Evolutionary conservation across 2,888 invertebrate species (phyloP), one percentile per base, ranked within the genome.

Genomic region (Electrophaes corylata): DNA sequence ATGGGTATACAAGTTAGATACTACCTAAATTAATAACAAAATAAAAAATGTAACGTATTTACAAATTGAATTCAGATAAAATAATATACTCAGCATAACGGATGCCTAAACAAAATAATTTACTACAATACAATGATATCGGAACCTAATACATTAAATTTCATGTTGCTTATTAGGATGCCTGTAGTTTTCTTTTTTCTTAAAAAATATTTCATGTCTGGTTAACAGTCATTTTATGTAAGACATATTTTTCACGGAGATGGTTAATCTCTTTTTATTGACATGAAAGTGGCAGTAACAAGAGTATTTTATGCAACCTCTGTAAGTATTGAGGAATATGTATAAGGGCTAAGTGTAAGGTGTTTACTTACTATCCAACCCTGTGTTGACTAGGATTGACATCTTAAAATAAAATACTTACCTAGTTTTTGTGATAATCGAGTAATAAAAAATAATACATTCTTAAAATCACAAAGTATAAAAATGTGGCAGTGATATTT

Each of bases 331-430:
- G n/a, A n/a, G n/a, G n/a, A n/a, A n/a, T n/a, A n/a, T n/a, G n/a
- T n/a, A n/a, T n/a, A n/a, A n/a, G n/a, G n/a, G n/a, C n/a, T n/a
- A n/a, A n/a, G n/a, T n/a, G n/a, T n/a, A n/a, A 11, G 40, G 10
- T 48, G 11, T n/a, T 19, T n/a, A 18, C 12, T 26, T 39, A 84
- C 26, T 39, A 40, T 81, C 86, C 89, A 91, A 90, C 89, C 91
- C 89, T 88, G 86, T 83, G 73, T 75, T 90, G 91, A 91, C 91
- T 91, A 91, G 91, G 91, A 90, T 88, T 88, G 91, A 83, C 81
- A 83, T 84, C 76, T 83, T 81, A 78, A 72, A 67, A 72, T 70
- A n/a, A n/a, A 71, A 70, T 69, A 67, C 64, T 3, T 29, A 29
- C 26, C 10, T 29, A 64, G 14, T 51, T 60, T 45, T 19, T 23